phyloP scores from a whole-genome alignment of 2,113 vertebrate species.

The Maccullochella peelii region DNA sequence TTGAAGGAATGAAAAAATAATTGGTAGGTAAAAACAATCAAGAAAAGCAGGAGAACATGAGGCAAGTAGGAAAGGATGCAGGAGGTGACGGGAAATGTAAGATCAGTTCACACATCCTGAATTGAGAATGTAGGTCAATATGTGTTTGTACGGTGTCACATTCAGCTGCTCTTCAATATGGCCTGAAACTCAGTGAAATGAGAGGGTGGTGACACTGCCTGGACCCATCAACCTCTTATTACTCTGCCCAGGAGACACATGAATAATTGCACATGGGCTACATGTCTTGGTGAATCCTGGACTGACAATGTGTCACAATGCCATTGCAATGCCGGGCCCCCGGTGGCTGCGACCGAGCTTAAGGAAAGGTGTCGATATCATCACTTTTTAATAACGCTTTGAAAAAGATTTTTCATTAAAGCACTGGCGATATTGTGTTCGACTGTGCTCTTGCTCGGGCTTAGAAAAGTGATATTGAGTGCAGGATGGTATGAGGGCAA shows the following conservation, averaged over 20 bases:
- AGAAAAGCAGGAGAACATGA: not conserved
- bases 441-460: slow-evolving; percentile 19
- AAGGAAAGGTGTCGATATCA: slow-evolving; percentile 60
- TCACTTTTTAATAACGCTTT: slow-evolving; percentile 63
- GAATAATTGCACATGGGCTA: slow-evolving; percentile 35
- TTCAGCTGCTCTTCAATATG: slow-evolving; percentile 21
- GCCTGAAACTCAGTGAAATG: slow-evolving; percentile 44
- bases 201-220: slow-evolving; percentile 31
- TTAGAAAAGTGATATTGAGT: slow-evolving; percentile 48
- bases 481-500: slow-evolving; percentile 33
- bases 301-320: slow-evolving; percentile 36
- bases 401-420: slow-evolving; percentile 67
- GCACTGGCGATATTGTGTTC: slow-evolving; percentile 43
- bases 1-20: not conserved
- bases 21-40: not conserved
- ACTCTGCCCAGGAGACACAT: slow-evolving; percentile 26
- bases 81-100: slow-evolving; percentile 19
- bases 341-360: slow-evolving; percentile 29
- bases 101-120: slow-evolving; percentile 32
- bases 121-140: slow-evolving; percentile 41
- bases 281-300: slow-evolving; percentile 26
- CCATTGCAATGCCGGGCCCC: not conserved
- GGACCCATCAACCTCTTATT: slow-evolving; percentile 32
- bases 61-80: accelerated
- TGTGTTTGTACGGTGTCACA: slow-evolving; percentile 23